Evolutionary conservation across 2,113 vertebrate genomes (phyloP).

Genomic region (Sakesphorus luctuosus): DNA sequence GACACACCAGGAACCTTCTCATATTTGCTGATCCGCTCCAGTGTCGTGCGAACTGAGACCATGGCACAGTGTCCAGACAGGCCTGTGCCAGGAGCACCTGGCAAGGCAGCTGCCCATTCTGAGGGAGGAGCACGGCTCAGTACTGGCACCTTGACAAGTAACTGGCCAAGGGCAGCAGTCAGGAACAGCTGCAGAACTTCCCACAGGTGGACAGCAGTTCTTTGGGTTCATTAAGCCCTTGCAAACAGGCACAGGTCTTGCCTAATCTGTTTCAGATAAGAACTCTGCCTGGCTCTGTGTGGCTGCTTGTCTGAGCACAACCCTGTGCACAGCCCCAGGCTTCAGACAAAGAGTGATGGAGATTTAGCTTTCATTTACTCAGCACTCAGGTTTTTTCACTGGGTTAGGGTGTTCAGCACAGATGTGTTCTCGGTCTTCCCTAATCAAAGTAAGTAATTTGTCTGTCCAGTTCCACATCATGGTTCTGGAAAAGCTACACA

Average conservation of each 20-base stretch:
- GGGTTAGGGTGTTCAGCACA: not conserved
- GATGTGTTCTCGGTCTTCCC: not conserved
- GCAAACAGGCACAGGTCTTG: not conserved
- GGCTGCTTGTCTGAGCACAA: not conserved
- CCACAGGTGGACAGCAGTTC: not conserved
- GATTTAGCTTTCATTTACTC: not conserved
- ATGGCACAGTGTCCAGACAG: fast-evolving
- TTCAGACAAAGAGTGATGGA: not conserved
- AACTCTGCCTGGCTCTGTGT: not conserved
- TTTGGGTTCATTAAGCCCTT: not conserved
- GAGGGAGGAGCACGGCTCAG: not conserved
- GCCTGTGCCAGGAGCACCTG: not conserved
- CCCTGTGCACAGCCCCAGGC: not conserved
- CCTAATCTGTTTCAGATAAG: not conserved
- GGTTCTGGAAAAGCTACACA: not conserved
- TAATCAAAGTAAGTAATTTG: not conserved
- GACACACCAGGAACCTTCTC: not conserved
- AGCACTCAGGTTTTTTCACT: not conserved
- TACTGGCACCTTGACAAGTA: not conserved
- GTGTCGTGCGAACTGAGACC: not conserved
- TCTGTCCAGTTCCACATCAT: not conserved
- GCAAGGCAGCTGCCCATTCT: fast-evolving
- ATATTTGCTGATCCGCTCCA: not conserved
- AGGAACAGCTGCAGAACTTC: not conserved
- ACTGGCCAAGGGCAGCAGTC: not conserved